These are phyloP conservation scores for Tapirus indicus DNA, from an alignment of 2,797 vertebrate species.

Conservation along the genomic window DNA sequence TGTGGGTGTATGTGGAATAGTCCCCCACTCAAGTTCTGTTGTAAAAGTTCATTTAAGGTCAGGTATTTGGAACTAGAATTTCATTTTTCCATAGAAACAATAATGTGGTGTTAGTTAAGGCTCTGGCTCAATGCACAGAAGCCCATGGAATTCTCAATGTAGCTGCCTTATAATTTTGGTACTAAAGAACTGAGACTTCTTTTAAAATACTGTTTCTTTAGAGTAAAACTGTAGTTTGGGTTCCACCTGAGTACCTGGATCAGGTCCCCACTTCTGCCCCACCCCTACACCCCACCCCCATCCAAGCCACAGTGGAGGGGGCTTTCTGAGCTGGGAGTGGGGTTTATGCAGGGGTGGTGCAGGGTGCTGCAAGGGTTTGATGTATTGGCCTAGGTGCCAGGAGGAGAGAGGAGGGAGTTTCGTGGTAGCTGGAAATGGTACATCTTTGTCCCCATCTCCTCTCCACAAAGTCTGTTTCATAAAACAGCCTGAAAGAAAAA, in stretches of 20 bases:
- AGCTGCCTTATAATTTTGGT: background rate
- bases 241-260: background rate
- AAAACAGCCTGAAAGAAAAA: conserved; percentile 2
- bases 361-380: no score
- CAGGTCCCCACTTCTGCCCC: background rate
- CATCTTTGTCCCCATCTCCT: background rate
- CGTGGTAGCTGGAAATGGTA: background rate
- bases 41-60: background rate
- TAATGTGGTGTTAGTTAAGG: background rate
- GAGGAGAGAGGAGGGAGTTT: background rate
- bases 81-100: background rate
- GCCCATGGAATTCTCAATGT: background rate
- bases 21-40: background rate
- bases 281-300: accelerated
- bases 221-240: background rate
- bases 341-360: background rate
- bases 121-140: background rate
- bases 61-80: conserved; percentile 34
- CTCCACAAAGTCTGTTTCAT: background rate
- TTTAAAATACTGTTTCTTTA: background rate
- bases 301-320: background rate
- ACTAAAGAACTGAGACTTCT: background rate
- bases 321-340: background rate
- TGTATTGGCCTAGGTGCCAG: background rate
- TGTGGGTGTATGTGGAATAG: background rate